These are phyloP conservation scores for Crypturellus undulatus DNA, from an alignment of 2,113 vertebrate species.

Conservation along the genomic window DNA sequence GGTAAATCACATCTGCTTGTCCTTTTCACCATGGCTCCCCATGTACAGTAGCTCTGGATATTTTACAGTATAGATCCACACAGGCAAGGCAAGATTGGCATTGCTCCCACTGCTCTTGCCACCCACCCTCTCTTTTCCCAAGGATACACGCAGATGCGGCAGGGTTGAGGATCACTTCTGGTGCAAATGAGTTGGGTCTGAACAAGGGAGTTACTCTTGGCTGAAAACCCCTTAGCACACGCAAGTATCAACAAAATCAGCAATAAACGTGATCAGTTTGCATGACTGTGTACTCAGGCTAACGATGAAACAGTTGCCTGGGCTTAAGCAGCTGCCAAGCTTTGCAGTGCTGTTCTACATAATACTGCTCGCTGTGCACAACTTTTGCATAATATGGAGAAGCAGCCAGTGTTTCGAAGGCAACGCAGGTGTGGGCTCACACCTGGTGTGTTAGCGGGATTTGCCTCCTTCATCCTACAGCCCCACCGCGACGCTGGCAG, in stretches of 20 bases:
- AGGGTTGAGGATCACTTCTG: conserved; percentile 66
- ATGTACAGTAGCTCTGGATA: conserved; percentile 51
- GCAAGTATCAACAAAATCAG: conserved; percentile 71
- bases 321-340: conserved; percentile 37
- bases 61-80: conserved; percentile 36
- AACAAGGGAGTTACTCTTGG: conserved; percentile 68
- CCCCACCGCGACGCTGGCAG: not conserved
- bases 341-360: conserved; percentile 23
- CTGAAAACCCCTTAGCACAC: conserved; percentile 36
- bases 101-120: conserved; percentile 47
- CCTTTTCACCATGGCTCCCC: conserved; percentile 34
- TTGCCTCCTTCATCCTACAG: not conserved
- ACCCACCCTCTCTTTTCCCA: conserved; percentile 29
- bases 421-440: conserved; percentile 45
- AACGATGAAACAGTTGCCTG: conserved; percentile 49
- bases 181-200: conserved; percentile 57
- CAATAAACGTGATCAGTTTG: conserved; percentile 57
- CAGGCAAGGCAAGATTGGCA: conserved; percentile 56
- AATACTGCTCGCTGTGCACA: not conserved
- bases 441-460: not conserved
- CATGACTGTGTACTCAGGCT: conserved; percentile 51
- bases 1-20: conserved; percentile 72
- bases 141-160: conserved; percentile 59
- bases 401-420: not conserved
- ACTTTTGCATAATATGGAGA: not conserved